Evolutionary conservation across 2,888 invertebrate species (phyloP).

Genomic region (Craniophora ligustri): DNA sequence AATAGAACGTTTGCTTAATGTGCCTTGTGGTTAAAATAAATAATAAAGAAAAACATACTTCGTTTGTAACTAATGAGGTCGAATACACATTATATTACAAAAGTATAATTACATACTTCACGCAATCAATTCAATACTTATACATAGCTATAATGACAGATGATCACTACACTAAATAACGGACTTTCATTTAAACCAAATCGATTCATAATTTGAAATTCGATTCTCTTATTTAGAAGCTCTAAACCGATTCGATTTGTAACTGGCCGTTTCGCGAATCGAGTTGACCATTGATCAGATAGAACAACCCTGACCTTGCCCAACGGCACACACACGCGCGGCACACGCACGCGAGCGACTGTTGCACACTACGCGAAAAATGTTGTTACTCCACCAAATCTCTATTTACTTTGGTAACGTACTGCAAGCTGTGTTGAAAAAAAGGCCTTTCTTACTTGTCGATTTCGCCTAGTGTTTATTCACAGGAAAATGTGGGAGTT

Average conservation of each 20-base stretch:
- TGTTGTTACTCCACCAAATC: constrained; percentile 49
- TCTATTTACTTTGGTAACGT: constrained; percentile 40
- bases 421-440: constrained; percentile 29
- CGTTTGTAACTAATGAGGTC: constrained; percentile 41
- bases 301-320: constrained; percentile 86
- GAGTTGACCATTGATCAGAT: constrained; percentile 85
- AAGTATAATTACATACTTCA: constrained; percentile 17
- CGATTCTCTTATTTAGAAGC: constrained; percentile 49
- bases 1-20: constrained; percentile 59
- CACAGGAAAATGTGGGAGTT: constrained; percentile 1
- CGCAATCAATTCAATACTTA: constrained; percentile 6
- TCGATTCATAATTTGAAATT: constrained; percentile 26
- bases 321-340: constrained; percentile 81
- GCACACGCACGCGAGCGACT: constrained; percentile 70
- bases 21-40: constrained; percentile 54
- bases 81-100: constrained; percentile 33
- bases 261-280: constrained; percentile 71
- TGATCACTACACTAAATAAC: constrained; percentile 4
- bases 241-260: constrained; percentile 65
- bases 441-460: constrained; percentile 10
- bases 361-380: constrained; percentile 67
- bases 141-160: constrained; percentile 3
- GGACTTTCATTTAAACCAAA: neutral
- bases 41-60: constrained; percentile 52
- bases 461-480: constrained; percentile 19